Percentiles rank a stretch among this genome's conserved stretches.
Evolutionary conservation across 2,888 invertebrate genomes (phyloP).

Genomic region (Selenia dentaria): DNA sequence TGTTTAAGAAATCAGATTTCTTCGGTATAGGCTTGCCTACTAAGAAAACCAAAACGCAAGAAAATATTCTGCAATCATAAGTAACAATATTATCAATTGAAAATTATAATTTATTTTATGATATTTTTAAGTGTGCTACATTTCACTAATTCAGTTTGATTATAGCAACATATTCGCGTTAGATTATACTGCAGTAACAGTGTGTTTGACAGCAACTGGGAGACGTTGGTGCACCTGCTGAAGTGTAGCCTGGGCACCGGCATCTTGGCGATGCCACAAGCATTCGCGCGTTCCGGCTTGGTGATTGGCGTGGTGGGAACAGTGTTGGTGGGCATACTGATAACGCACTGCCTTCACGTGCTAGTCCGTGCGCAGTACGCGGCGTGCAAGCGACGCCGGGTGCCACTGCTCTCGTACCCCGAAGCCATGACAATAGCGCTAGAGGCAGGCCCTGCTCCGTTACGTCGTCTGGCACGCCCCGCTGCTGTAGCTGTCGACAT

Average conservation of each 20-base stretch:
- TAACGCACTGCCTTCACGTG: constrained; percentile 95
- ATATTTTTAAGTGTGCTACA: too few species aligned
- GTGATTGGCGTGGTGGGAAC: constrained; percentile 91
- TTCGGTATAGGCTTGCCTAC: too few species aligned
- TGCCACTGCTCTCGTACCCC: constrained; percentile 93
- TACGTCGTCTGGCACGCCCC: constrained; percentile 85
- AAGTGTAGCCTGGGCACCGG: constrained; percentile 98
- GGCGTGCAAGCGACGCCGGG: constrained; percentile 84
- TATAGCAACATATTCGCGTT: too few species aligned
- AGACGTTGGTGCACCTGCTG: constrained; percentile 93
- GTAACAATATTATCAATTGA: too few species aligned
- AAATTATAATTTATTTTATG: too few species aligned
- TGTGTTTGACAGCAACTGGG: constrained; percentile 86
- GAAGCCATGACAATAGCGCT: constrained; percentile 92
- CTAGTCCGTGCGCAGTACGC: constrained; percentile 85
- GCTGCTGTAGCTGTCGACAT: constrained; percentile 87
- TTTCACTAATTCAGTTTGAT: too few species aligned
- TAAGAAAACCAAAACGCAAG: too few species aligned
- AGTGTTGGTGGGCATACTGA: constrained; percentile 89
- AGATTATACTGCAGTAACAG: too few species aligned
- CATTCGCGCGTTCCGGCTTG: constrained; percentile 94
- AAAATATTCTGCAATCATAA: too few species aligned
- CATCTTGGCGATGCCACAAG: constrained; percentile 96
- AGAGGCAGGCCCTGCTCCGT: constrained; percentile 87
- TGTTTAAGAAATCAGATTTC: too few species aligned